phyloP scores from a whole-genome alignment of 2,113 vertebrate species.

The Cercopithecus mona region DNA sequence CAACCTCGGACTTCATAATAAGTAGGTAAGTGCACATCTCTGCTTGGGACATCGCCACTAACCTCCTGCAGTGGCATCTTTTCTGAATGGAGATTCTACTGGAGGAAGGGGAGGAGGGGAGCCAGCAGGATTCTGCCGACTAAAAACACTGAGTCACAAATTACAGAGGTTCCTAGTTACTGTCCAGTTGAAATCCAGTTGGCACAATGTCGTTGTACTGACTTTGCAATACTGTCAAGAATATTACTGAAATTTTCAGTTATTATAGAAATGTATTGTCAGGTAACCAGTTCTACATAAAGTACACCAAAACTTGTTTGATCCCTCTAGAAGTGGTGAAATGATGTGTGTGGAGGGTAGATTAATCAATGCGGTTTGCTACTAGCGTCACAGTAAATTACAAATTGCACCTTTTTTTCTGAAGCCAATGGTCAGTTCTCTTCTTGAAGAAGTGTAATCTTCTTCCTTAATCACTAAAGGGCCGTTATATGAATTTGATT shows the following conservation, averaged over 20 bases:
- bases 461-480: background rate
- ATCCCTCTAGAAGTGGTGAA: slow-evolving; percentile 54
- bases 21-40: background rate
- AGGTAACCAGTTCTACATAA: slow-evolving; percentile 69
- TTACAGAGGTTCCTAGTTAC: background rate
- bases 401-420: background rate
- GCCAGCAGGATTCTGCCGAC: background rate
- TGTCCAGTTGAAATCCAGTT: slow-evolving; percentile 56
- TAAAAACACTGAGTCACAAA: background rate
- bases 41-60: background rate
- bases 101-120: rapidly evolving
- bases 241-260: slow-evolving; percentile 54
- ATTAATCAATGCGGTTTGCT: slow-evolving; percentile 64
- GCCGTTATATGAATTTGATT: background rate
- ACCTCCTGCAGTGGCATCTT: background rate
- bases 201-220: background rate
- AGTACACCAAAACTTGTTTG: slow-evolving; percentile 62
- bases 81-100: background rate
- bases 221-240: slow-evolving; percentile 1
- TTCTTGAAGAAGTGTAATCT: slow-evolving; percentile 31
- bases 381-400: slow-evolving; percentile 37
- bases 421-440: background rate
- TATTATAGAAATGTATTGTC: slow-evolving; percentile 65
- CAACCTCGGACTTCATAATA: background rate
- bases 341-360: slow-evolving; percentile 55